Evolutionary conservation across 2,113 vertebrate genomes (phyloP).

Genomic region (pig (Sus scrofa)): DNA sequence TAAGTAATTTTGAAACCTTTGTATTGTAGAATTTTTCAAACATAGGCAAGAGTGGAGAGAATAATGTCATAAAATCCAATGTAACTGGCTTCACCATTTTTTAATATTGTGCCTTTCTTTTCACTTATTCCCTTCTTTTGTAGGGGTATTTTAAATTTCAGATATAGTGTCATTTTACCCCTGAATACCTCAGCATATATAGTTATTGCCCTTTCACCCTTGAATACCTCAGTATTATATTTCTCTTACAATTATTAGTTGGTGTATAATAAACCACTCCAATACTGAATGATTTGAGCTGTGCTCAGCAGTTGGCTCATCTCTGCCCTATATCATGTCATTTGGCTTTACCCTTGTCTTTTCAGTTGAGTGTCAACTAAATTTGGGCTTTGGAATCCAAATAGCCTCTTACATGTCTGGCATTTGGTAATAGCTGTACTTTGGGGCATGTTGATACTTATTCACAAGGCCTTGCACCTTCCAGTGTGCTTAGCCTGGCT

Average conservation of each 20-base stretch:
- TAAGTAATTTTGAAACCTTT: conserved; percentile 2
- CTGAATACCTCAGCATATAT: background rate
- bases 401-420: background rate
- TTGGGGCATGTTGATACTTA: background rate
- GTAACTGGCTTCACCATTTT: background rate
- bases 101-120: background rate
- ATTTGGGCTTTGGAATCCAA: background rate
- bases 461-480: background rate
- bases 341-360: conserved; percentile 3
- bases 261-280: background rate
- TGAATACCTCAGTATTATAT: background rate
- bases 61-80: background rate
- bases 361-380: conserved; percentile 27
- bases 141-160: background rate
- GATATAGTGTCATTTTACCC: background rate
- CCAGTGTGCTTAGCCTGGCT: background rate
- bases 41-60: background rate
- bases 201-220: background rate
- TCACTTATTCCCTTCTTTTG: background rate
- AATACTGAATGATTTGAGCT: background rate
- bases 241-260: background rate
- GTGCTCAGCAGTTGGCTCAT: background rate
- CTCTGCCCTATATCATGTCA: background rate
- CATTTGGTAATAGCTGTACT: background rate
- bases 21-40: conserved; percentile 38